phyloP scores from a whole-genome alignment of 2,888 invertebrate species.

The Amblyjoppa proteus region DNA sequence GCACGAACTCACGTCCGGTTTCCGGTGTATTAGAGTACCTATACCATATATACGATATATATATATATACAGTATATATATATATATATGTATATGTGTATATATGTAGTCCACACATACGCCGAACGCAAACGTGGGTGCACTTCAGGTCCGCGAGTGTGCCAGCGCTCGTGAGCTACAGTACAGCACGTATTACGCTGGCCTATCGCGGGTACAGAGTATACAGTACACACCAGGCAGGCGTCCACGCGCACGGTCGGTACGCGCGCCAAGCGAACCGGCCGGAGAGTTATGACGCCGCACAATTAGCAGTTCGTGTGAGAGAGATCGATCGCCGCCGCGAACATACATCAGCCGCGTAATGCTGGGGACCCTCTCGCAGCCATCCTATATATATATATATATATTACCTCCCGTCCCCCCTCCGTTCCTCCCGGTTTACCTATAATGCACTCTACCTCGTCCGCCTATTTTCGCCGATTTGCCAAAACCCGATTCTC shows the following conservation, averaged over 20 bases:
- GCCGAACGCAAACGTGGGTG: constrained; percentile 4
- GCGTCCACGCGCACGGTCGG: constrained; percentile 50
- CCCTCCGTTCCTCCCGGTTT: constrained; percentile 13
- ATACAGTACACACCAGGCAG: constrained; percentile 32
- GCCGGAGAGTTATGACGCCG: constrained; percentile 84
- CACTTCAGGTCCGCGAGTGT: constrained; percentile 29
- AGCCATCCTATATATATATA: constrained; percentile 61
- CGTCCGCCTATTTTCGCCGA: constrained; percentile 66
- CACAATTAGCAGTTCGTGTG: constrained; percentile 85
- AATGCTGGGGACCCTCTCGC: constrained; percentile 77
- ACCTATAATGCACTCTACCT: constrained; percentile 67
- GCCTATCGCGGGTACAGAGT: constrained; percentile 24
- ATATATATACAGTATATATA: not conserved
- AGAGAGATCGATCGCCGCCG: constrained; percentile 84
- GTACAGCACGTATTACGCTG: constrained; percentile 26
- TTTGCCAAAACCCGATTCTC: constrained; percentile 61
- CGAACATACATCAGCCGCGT: constrained; percentile 84
- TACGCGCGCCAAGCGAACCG: constrained; percentile 62
- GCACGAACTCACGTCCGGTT: constrained; percentile 62
- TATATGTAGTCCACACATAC: not conserved
- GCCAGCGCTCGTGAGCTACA: constrained; percentile 36
- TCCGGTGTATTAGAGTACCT: constrained; percentile 22
- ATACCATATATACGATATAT: constrained; percentile 22
- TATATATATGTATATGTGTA: not conserved
- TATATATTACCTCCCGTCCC: constrained; percentile 14